Percentiles rank a stretch among this genome's conserved stretches.
These are phyloP conservation scores for Hydrophis major DNA, from an alignment of 2,797 vertebrate species.

Conservation along the genomic window DNA sequence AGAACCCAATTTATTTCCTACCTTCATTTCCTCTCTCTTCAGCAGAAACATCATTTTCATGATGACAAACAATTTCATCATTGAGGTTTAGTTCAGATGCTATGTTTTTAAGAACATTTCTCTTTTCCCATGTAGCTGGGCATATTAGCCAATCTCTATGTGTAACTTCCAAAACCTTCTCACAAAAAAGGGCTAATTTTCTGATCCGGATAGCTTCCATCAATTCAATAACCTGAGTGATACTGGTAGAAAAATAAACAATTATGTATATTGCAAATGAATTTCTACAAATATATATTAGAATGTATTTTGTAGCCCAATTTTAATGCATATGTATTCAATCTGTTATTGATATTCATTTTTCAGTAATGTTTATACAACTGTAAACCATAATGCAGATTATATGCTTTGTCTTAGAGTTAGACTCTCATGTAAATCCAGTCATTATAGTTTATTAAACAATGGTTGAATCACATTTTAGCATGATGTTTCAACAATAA, in stretches of 20 bases:
- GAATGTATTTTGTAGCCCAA: not conserved
- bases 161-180: slow-evolving; percentile 82
- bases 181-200: slow-evolving; percentile 79
- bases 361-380: not conserved
- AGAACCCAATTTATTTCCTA: slow-evolving; percentile 38
- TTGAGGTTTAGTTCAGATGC: slow-evolving; percentile 51
- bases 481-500: not conserved
- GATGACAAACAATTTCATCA: slow-evolving; percentile 36
- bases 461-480: not conserved
- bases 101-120: slow-evolving; percentile 65
- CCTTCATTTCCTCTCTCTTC: slow-evolving; percentile 58
- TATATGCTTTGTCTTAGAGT: not conserved
- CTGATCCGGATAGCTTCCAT: slow-evolving; percentile 79
- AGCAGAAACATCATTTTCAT: slow-evolving; percentile 22
- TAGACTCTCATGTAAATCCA: not conserved
- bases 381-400: not conserved
- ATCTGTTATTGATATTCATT: not conserved
- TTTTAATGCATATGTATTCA: not conserved
- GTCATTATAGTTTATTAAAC: not conserved
- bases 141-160: slow-evolving; percentile 82
- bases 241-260: slow-evolving; percentile 71
- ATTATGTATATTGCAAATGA: slow-evolving; percentile 31
- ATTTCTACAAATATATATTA: not conserved
- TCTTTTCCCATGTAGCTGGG: slow-evolving; percentile 78
- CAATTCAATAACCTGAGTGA: slow-evolving; percentile 88